Evolutionary conservation across 2,888 invertebrate genomes (phyloP).

Genomic region (Polymixis lichenea): DNA sequence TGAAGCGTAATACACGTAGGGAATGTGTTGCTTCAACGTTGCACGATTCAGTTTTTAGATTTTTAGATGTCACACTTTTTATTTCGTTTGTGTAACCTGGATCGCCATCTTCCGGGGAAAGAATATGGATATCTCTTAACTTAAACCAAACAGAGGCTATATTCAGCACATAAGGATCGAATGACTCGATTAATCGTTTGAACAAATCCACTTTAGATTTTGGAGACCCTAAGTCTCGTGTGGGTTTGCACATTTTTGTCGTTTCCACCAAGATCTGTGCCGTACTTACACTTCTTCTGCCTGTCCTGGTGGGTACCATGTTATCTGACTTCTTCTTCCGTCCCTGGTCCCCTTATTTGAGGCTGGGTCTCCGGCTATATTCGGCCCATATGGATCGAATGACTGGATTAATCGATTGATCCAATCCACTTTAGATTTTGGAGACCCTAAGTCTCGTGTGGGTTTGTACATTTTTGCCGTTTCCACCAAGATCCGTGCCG

Average conservation of each 20-base stretch:
- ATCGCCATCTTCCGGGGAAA: neutral
- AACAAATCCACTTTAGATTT: neutral
- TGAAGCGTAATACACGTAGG: slow-evolving; percentile 71
- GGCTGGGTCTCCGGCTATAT: too few relatives aligned
- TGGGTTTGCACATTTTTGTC: neutral
- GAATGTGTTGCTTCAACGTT: slow-evolving; percentile 55
- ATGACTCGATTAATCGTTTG: neutral
- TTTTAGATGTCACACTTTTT: slow-evolving; percentile 11
- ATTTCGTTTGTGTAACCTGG: neutral
- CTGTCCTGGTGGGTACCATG: neutral
- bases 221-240: neutral
- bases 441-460: too few relatives aligned
- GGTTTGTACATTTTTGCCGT: too few relatives aligned
- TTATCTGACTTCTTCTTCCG: neutral
- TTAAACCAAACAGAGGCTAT: neutral
- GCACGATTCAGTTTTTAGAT: slow-evolving; percentile 39
- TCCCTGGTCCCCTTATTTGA: too few relatives aligned
- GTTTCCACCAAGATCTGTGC: neutral
- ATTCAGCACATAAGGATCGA: neutral
- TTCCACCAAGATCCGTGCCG: too few relatives aligned
- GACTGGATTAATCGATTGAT: too few relatives aligned
- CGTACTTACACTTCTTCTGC: neutral
- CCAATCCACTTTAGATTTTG: too few relatives aligned
- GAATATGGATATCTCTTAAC: neutral
- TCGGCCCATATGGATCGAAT: too few relatives aligned